Evolutionary conservation across 2,797 vertebrate species (phyloP), one percentile per base, ranked within the genome.

Genomic region (Bradypodion ventrale): DNA sequence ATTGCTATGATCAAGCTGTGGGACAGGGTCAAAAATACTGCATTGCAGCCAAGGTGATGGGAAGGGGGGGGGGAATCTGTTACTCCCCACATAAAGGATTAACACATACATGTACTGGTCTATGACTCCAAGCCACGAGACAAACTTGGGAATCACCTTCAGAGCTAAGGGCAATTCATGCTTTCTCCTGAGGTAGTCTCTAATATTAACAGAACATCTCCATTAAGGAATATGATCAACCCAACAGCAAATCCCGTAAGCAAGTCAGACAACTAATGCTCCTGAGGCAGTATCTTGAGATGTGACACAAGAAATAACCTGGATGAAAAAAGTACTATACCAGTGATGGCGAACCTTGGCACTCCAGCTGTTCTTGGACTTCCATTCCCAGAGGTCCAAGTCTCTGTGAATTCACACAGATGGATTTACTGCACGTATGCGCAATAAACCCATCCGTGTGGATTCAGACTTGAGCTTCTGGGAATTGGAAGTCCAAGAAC

Each of bases 111-210:
- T 44, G 75, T 32, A 65, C 25, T 65, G 32, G n/a, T 75, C 27
- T 19, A 69, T 12, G 10, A 32, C 15, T 56, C 69, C 63, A 44
- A 42, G 37, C 37, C 77, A 80, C 74, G 66, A 62, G 78, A 70
- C 15, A 15, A 81, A 62, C 7, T 12, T 59, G 63, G 2, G 5
- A 70, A 27, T 49, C 56, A 40, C 35, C 49, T 80, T 74, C 32
- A 40, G 37, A 52, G 32, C 59, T 72, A 35, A 81, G 42, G 56
- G 40, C 65, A 82, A 77, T 76, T 75, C 44, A 25, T 62, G 32
- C 42, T 62, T 70, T 82, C 66, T 81, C 65, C 73, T 62, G 82
- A 83, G 74, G 74, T 69, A 83, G 82, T 77, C 37, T 69, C 65
- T 40, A 80, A 35, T 82, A 32, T 73, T 82, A 56, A 77, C 35